These are phyloP conservation scores for Leucophenga montana DNA, from an alignment of 2,888 invertebrate species.

Conservation along the genomic window DNA sequence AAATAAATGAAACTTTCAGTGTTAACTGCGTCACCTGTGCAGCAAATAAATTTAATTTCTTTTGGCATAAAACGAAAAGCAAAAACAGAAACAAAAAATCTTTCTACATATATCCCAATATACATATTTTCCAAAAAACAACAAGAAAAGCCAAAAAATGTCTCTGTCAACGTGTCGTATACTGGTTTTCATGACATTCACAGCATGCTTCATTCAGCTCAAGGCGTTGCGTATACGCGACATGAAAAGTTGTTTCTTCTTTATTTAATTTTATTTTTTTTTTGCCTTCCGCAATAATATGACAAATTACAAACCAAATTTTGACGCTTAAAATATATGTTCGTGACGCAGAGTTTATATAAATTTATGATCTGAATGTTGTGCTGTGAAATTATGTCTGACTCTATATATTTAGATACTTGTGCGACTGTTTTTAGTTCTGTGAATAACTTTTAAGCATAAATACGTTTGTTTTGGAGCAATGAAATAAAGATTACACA, in stretches of 20 bases:
- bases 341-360: slow-evolving; percentile 50
- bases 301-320: slow-evolving; percentile 53
- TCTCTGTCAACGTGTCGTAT: slow-evolving; percentile 39
- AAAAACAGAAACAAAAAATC: slow-evolving; percentile 27
- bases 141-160: slow-evolving; percentile 17
- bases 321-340: slow-evolving; percentile 26
- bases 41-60: slow-evolving; percentile 48
- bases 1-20: slow-evolving; percentile 25
- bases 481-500: too few species aligned
- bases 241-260: slow-evolving; percentile 11
- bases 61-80: slow-evolving; percentile 36
- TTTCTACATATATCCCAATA: too few species aligned
- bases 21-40: slow-evolving; percentile 46
- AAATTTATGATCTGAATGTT: background rate
- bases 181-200: slow-evolving; percentile 35
- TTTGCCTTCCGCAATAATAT: slow-evolving; percentile 41
- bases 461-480: too few species aligned
- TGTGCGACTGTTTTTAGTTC: too few species aligned
- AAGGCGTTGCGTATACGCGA: slow-evolving; percentile 37
- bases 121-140: slow-evolving; percentile 2
- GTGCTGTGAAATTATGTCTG: background rate
- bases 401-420: too few species aligned
- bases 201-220: slow-evolving; percentile 7
- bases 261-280: too few species aligned
- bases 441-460: too few species aligned